Base-by-base conservation (phyloP, 2,888 invertebrate genomes). In the Trachelus troglodyta region DNA sequence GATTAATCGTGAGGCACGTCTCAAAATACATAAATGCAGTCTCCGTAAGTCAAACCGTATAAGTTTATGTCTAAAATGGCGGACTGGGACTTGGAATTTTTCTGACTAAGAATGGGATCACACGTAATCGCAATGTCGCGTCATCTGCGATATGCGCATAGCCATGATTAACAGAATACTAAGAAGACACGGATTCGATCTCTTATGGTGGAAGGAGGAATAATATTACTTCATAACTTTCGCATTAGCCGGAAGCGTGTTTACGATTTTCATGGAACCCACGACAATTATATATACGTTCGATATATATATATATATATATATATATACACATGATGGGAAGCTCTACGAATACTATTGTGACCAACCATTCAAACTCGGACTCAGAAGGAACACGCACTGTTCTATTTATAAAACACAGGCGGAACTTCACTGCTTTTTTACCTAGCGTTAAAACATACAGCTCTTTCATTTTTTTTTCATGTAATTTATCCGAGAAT, bases 371-470 rank as follows among this genome's bases (percentile, higher is more conserved):
- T 56, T 56, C 56, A 56, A 56, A 56, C 56, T 56, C 56, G 56
- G 23, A 23, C 23, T 15, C 56, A 56, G 56, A 56, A 33, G 74
- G 37, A 75, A 81, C 81, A 84, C 84, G 82, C 81, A 76, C 76
- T 77, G 76, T 74, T 81, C 84, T 87, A 87, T 87, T 87, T 86
- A 87, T 87, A 85, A 79, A 77, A 80, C 84, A 83, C 80, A 74
- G 86, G 87, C 87, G 87, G 87, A 87, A 87, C 84, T 87, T 76
- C 76, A 83, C 81, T 82, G 85, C 84, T 56, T 56, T 56, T 56
- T 56, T 23, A 56, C 56, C 23, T 56, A 56, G 6, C 9, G 56
- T 56, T 56, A 56, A 56, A 56, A 56, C 56, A 56, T 56, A 23
- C 23, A 23, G 9, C 56, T 56, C 9, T 56, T 56, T 15, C 56